phyloP scores from a whole-genome alignment of 2,888 invertebrate genomes.

The Callyntrura guangdongensis region DNA sequence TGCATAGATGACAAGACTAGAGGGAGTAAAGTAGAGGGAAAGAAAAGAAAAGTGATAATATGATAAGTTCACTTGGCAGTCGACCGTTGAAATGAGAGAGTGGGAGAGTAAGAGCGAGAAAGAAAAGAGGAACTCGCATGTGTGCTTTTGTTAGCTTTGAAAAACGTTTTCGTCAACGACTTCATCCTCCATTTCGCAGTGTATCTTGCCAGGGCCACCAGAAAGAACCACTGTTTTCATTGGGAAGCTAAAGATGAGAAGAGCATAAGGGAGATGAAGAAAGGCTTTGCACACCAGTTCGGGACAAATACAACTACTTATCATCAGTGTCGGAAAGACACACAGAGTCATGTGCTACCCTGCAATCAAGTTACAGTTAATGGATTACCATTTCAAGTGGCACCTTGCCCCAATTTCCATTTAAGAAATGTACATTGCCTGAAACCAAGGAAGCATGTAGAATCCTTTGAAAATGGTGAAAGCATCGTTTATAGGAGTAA shows the following conservation, averaged over 20 bases:
- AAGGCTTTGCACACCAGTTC: neutral
- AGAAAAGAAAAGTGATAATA: conserved; percentile 46
- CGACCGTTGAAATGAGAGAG: conserved; percentile 56
- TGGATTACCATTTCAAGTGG: conserved; percentile 57
- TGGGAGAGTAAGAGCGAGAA: conserved; percentile 5
- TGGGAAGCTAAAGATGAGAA: neutral
- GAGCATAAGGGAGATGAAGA: conserved; percentile 40
- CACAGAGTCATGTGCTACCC: conserved; percentile 51
- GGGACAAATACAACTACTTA: neutral
- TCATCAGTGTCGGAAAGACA: neutral
- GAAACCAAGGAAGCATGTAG: neutral
- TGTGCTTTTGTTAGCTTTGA: conserved; percentile 47
- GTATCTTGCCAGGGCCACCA: neutral
- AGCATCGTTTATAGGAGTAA: neutral
- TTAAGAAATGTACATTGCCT: conserved; percentile 30
- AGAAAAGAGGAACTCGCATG: neutral
- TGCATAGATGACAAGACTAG: conserved; percentile 39
- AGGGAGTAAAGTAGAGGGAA: conserved; percentile 19
- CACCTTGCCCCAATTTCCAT: conserved; percentile 23
- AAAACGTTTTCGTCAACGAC: conserved; percentile 59
- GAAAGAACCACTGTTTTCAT: conserved; percentile 1
- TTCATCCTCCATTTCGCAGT: neutral
- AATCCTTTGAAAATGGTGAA: neutral
- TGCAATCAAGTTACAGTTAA: conserved; percentile 57
- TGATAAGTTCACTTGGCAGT: conserved; percentile 56